Evolutionary conservation across 2,113 vertebrate species (phyloP).

Genomic region (Tupaia chinensis): DNA sequence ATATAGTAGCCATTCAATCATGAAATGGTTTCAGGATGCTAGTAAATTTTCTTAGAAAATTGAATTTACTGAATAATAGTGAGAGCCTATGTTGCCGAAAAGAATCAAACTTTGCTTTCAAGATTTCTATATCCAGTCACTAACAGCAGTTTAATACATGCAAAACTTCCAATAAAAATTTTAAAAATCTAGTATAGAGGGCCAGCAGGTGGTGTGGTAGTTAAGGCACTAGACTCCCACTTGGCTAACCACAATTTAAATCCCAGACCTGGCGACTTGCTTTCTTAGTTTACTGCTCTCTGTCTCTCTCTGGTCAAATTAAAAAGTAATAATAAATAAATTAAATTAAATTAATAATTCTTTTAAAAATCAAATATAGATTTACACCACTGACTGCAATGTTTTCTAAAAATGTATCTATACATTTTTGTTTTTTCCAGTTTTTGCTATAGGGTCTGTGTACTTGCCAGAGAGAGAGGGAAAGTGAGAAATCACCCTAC

Average conservation of each 20-base stretch:
- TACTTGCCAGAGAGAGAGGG: no score
- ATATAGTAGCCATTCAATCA: slow-evolving; percentile 60
- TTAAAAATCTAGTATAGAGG: not conserved
- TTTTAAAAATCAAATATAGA: not conserved
- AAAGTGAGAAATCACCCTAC: no score
- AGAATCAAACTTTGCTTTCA: slow-evolving; percentile 56
- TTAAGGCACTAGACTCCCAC: no score
- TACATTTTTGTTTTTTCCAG: no score
- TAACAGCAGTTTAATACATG: slow-evolving; percentile 21
- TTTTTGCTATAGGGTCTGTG: no score
- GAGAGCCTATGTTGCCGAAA: slow-evolving; percentile 21
- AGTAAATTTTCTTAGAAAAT: slow-evolving; percentile 73
- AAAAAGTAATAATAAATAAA: no score
- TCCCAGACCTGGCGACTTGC: no score
- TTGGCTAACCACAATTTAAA: no score
- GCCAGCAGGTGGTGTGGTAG: no score
- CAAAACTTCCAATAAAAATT: not conserved
- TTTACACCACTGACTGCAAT: not conserved
- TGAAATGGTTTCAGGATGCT: slow-evolving; percentile 68
- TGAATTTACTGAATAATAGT: slow-evolving; percentile 63
- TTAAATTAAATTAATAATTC: no score
- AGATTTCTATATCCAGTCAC: slow-evolving; percentile 1
- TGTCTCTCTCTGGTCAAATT: no score
- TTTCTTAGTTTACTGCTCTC: no score
- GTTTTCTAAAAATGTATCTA: not conserved